Evolutionary conservation across 2,797 vertebrate species (phyloP), one percentile per base, ranked within the genome.

Genomic region (Poecilia velifera): DNA sequence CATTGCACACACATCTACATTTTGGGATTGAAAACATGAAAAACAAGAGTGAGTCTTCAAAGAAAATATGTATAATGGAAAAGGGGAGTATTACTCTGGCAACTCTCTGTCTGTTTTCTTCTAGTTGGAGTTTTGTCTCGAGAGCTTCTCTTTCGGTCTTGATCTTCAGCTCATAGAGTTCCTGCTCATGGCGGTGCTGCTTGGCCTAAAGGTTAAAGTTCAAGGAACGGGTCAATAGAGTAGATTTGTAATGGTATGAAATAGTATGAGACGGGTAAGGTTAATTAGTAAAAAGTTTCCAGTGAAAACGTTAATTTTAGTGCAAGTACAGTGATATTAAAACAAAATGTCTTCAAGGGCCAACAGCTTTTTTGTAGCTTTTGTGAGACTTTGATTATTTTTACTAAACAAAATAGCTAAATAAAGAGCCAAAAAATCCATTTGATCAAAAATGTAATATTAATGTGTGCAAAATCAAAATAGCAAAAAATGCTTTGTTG

Each of bases 91-190:
- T 83, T 96, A 99, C 98, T 97, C 96, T 96, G 91, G 96, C 96
- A 81, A 97, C 94, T 93, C 96, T 96, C 90, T 98, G 97, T 55
- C 95, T 92, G 77, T 96, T 96, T 91, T 98, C 97, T 79, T 99
- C 97, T 84, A 98, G 87, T 6, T 98, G 97, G 51, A 96, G 96
- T 85, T 97, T 95, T 80, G 95, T 94, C 89, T 97, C 97, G 82
- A 99, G 93, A 25, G 97, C 96, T 89, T 99, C 98, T 88, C 97
- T 96, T 68, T 99, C 97, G 0, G 98, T 95, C 84, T 98, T 98
- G 80, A 98, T 91, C 92, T 97, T 98, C 91, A 98, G 86, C 86
- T 98, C 96, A 6, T 97, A 96, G 59, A 99, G 92, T 73, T 98
- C 97, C 62, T 93, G 95, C 81, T 99, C 97, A 72, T 99, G 97